phyloP scores from a whole-genome alignment of 2,797 vertebrate species.

The Paratrypauchen microcephalus region DNA sequence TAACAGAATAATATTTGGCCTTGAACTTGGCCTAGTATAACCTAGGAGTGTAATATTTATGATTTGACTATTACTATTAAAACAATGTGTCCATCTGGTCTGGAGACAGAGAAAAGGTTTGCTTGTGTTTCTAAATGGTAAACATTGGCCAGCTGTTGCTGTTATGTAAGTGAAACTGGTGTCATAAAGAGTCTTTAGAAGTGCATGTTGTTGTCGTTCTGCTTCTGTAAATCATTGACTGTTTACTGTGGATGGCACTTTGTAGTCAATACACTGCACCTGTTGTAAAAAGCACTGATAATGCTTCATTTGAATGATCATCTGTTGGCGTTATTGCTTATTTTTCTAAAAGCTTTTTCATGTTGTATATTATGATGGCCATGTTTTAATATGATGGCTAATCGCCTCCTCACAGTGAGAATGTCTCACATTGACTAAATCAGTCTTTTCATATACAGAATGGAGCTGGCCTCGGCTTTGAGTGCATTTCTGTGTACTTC shows the following conservation, averaged over 20 bases:
- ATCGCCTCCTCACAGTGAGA: constrained; percentile 58
- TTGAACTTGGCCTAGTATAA: neutral
- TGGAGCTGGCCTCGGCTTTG: constrained; percentile 42
- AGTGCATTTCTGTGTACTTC: constrained; percentile 69
- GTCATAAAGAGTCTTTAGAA: constrained; percentile 26
- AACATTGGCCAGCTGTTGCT: constrained; percentile 7
- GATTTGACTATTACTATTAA: neutral
- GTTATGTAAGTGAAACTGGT: constrained; percentile 24
- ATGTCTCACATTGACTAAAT: constrained; percentile 57
- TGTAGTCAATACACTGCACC: constrained; percentile 38
- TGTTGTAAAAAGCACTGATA: constrained; percentile 47
- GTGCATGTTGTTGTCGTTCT: constrained; percentile 20
- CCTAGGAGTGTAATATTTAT: constrained; percentile 11
- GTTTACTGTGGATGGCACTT: constrained; percentile 48
- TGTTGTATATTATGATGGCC: constrained; percentile 53
- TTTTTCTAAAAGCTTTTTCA: constrained; percentile 70
- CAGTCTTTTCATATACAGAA: constrained; percentile 57
- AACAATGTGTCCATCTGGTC: neutral
- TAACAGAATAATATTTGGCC: neutral
- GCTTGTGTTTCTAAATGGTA: constrained; percentile 2
- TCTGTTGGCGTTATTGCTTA: constrained; percentile 40
- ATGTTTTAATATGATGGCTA: constrained; percentile 65
- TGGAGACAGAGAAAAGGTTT: neutral
- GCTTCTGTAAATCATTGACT: constrained; percentile 36
- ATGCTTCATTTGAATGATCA: constrained; percentile 35